Conservation (phyloP, 2,888 invertebrate species). For the Xestia rhomboidea region DNA sequence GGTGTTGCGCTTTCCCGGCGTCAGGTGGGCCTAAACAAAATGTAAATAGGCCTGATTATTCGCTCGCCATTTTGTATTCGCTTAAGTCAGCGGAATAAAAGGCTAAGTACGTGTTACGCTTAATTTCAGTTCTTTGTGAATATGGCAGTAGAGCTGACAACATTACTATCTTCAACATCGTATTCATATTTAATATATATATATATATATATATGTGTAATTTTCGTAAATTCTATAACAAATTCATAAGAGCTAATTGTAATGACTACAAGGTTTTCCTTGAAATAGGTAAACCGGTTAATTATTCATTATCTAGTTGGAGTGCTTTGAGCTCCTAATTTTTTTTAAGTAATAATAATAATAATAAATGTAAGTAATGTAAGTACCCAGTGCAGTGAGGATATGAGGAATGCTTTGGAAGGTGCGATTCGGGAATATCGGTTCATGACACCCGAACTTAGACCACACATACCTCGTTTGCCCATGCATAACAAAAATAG, state of each 20-base stretch:
- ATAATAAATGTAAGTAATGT: no score
- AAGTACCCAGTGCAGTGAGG: no score
- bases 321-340: neutral
- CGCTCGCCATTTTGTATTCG: slow-evolving; percentile 80
- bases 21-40: slow-evolving; percentile 84
- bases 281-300: neutral
- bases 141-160: slow-evolving; percentile 42
- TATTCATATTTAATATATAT: no score
- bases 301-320: neutral
- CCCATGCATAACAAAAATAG: no score
- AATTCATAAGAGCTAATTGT: slow-evolving; percentile 16
- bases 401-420: no score
- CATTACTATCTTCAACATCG: no score
- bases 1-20: slow-evolving; percentile 69
- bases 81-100: slow-evolving; percentile 80
- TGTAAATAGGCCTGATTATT: slow-evolving; percentile 84
- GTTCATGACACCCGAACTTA: no score
- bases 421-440: no score
- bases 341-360: no score
- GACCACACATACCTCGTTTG: no score
- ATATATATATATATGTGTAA: no score
- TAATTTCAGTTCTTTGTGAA: slow-evolving; percentile 72
- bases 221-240: no score
- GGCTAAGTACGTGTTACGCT: slow-evolving; percentile 73
- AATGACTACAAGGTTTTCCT: neutral